Conservation (phyloP, 1,140 invertebrate genomes). For the Homarus americanus region DNA sequence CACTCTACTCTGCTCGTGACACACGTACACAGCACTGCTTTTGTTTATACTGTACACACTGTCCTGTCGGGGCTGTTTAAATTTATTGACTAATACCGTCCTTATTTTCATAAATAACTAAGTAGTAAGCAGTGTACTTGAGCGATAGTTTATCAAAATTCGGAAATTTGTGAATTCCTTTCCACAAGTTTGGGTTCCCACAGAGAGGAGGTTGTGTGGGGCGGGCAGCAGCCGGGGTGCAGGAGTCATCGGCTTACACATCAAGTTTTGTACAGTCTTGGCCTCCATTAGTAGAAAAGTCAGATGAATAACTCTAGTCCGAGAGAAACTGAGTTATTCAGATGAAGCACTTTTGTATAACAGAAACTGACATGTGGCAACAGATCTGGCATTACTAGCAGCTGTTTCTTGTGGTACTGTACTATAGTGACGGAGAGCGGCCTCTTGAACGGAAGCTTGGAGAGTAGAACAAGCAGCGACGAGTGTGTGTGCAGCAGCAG, state of each 20-base stretch:
- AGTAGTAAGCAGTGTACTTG: not conserved
- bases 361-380: not conserved
- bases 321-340: not conserved
- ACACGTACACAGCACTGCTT: no score
- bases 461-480: not conserved
- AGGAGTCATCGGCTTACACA: not conserved
- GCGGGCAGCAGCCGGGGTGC: not conserved
- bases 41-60: no score
- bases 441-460: conserved; percentile 4
- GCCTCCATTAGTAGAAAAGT: conserved; percentile 32
- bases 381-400: not conserved
- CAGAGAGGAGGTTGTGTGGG: not conserved
- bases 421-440: not conserved
- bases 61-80: no score
- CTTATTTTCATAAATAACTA: not conserved
- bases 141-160: not conserved
- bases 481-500: not conserved
- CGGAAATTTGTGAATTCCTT: not conserved
- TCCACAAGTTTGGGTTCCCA: not conserved
- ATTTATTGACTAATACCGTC: not conserved
- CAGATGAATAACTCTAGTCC: conserved; percentile 18
- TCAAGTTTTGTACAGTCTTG: not conserved
- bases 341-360: not conserved
- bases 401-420: not conserved
- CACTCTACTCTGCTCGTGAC: no score